A percentile compares a stretch with the other conserved stretches of the same genome.
These are phyloP conservation scores for Amazona vittata DNA, from an alignment of 2,113 vertebrate species.

Conservation along the genomic window DNA sequence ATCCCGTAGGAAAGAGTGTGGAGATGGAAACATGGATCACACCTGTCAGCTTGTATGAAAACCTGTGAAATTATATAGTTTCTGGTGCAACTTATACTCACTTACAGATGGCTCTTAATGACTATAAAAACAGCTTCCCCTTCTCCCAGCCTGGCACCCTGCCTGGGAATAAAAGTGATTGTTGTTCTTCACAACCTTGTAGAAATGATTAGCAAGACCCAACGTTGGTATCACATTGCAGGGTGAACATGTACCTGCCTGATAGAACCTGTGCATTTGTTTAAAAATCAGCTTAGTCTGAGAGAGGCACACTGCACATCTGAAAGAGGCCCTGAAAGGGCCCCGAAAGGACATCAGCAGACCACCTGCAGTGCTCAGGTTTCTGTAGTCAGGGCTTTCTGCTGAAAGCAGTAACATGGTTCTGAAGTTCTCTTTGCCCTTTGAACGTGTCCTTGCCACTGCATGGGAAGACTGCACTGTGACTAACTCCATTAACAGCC, in stretches of 20 bases:
- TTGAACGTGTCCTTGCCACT: neutral
- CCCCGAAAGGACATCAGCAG: neutral
- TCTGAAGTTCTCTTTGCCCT: neutral
- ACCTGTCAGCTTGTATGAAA: neutral
- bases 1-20: fast-evolving
- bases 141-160: neutral
- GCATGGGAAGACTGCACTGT: neutral
- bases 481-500: neutral
- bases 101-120: neutral
- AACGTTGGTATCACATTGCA: neutral
- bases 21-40: neutral
- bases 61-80: neutral
- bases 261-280: neutral
- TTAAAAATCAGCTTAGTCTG: neutral
- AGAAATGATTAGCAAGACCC: neutral
- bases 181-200: neutral
- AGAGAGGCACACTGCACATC: neutral
- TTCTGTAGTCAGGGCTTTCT: neutral
- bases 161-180: neutral
- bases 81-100: neutral
- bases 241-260: neutral
- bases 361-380: neutral
- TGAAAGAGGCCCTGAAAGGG: neutral
- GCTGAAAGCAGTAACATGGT: neutral
- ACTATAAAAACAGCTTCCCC: neutral